Base-by-base conservation (phyloP, 2,888 invertebrate genomes). In the Pandemis heparana region DNA sequence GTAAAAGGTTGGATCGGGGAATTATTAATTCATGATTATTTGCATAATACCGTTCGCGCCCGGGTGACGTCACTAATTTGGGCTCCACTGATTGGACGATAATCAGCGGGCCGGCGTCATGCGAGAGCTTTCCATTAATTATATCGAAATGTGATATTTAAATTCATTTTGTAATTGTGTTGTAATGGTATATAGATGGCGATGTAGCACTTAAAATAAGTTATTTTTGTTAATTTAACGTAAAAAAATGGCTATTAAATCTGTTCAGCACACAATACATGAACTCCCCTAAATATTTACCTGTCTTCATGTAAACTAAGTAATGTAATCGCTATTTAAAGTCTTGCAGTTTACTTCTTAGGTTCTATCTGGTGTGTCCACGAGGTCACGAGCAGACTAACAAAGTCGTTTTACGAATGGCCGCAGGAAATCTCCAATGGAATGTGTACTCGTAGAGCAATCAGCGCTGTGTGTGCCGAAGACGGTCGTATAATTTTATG, bases 1-100 rank as follows among this genome's bases (percentile, higher is more conserved):
- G n/a, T 23, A 56, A 56, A 56, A 56, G 23, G 46, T 16, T 56
- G 59, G 32, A 56, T 16, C 53, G 23, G 56, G 62, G 63, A 23
- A 14, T 63, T 56, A 63, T 43, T 43, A 59, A 65, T 65, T 71
- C 38, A 38, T 9, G n/a, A 59, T 41, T 18, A 82, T 83, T 83
- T 83, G 79, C 85, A 82, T 83, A 83, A 79, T 76, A 56, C 74
- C 74, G 61, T 71, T 79, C 82, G 78, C 68, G 75, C 75, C 76
- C 77, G 78, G 77, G 82, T 82, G 79, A 80, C 80, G 79, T 81
- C 74, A 67, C 68, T 76, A 70, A 71, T 67, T 75, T 71, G 75
- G 70, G 60, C 72, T 63, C 63, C 78, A 77, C 65, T 82, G 81
- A 83, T 84, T 82, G 79, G 82, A 69, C 48, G 67, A 78, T 79